These are phyloP conservation scores for Microcebus tavaratra DNA, from an alignment of 2,113 vertebrate genomes.

Conservation along the genomic window DNA sequence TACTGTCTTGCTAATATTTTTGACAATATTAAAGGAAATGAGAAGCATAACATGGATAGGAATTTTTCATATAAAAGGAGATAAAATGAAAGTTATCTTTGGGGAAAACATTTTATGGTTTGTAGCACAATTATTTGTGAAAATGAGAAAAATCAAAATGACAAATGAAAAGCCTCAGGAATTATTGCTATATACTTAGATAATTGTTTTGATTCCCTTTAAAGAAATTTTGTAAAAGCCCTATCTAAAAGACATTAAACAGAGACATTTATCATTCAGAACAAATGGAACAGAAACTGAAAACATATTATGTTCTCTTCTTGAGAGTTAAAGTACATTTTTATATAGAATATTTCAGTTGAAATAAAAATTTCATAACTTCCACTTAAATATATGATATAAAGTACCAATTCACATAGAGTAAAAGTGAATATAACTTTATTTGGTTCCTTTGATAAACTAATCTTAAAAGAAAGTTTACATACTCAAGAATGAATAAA, in stretches of 20 bases:
- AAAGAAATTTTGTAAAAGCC: background rate
- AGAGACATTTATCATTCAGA: background rate
- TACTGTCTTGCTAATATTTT: background rate
- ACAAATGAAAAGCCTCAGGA: background rate
- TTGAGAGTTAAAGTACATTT: background rate
- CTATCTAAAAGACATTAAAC: conserved; percentile 1
- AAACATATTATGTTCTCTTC: background rate
- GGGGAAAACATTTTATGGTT: background rate
- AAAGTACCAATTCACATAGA: background rate
- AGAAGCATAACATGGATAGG: background rate
- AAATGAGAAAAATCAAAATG: background rate
- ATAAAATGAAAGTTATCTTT: background rate
- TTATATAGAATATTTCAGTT: background rate
- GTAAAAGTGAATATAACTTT: background rate
- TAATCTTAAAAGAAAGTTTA: background rate
- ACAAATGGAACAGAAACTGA: background rate
- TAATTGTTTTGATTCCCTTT: conserved; percentile 6
- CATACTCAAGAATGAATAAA: background rate
- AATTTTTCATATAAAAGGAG: background rate
- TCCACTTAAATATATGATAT: background rate
- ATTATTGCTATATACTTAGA: background rate
- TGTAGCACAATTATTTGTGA: conserved; percentile 25
- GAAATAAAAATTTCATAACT: background rate
- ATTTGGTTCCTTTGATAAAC: background rate
- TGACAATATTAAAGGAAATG: background rate